A percentile compares a stretch with the other conserved stretches of the same genome.
Conservation (phyloP, 2,888 invertebrate genomes). For the Leptogaster cylindrica region DNA sequence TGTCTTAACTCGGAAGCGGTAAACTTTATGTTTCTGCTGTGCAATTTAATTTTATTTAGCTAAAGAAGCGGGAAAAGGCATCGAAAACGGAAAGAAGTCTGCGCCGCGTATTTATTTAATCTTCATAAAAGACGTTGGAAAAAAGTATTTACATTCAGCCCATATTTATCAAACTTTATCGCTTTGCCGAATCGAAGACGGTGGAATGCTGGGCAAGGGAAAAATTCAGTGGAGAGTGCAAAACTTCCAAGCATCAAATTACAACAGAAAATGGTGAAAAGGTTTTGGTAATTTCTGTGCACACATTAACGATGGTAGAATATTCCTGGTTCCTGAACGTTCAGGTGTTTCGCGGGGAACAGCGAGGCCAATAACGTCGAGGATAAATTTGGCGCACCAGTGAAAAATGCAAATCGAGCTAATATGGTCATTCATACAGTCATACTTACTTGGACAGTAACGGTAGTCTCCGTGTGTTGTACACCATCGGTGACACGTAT, state of each 20-base stretch:
- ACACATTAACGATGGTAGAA: conserved; percentile 26
- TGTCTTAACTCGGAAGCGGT: conserved; percentile 32
- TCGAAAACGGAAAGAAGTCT: background rate
- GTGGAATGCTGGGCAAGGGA: background rate
- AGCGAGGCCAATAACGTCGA: background rate
- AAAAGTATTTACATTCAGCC: conserved; percentile 18
- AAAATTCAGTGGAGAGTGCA: conserved; percentile 5
- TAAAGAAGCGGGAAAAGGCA: background rate
- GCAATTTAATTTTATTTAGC: conserved; percentile 34
- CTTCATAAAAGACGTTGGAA: conserved; percentile 24
- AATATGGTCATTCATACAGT: conserved; percentile 14
- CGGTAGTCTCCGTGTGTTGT: conserved; percentile 79
- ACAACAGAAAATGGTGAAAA: conserved; percentile 50
- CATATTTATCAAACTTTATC: conserved; percentile 42
- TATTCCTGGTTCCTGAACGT: conserved; percentile 14
- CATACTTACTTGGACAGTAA: conserved; percentile 76
- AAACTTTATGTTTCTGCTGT: conserved; percentile 20
- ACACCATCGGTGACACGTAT: conserved; percentile 89
- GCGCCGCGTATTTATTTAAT: conserved; percentile 13
- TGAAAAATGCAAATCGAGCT: conserved; percentile 18
- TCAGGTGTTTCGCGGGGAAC: conserved; percentile 2
- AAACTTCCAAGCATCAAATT: conserved; percentile 54
- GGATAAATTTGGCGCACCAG: conserved; percentile 4
- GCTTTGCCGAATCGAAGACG: conserved; percentile 18
- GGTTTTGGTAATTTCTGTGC: conserved; percentile 27